These are phyloP conservation scores for Netelia inedita DNA, from an alignment of 2,888 invertebrate species.

Conservation along the genomic window DNA sequence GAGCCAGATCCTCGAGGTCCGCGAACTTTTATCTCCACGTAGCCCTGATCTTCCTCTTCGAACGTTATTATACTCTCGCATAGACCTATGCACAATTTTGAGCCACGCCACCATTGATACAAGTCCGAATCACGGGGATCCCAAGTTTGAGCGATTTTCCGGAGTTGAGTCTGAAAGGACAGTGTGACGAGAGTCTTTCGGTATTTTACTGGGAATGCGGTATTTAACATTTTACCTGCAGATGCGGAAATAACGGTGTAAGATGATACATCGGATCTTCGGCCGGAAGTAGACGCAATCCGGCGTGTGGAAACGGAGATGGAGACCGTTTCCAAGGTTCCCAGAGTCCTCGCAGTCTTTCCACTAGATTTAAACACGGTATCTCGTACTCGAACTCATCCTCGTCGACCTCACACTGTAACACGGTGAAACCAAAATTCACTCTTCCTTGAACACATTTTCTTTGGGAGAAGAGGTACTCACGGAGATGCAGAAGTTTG, in stretches of 20 bases:
- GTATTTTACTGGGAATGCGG: background rate
- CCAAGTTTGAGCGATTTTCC: constrained; percentile 87
- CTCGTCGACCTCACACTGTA: constrained; percentile 89
- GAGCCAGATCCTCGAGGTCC: constrained; percentile 87
- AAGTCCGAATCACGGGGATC: constrained; percentile 88
- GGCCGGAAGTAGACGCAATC: constrained; percentile 87
- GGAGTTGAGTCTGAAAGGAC: constrained; percentile 86
- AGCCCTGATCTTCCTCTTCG: constrained; percentile 86
- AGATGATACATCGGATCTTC: constrained; percentile 88
- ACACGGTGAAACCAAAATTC: too few relatives aligned
- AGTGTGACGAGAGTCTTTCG: constrained; percentile 33
- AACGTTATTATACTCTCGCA: constrained; percentile 90
- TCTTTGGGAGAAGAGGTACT: constrained; percentile 42
- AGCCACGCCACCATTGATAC: constrained; percentile 91
- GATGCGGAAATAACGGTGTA: constrained; percentile 89
- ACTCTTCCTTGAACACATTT: too few relatives aligned
- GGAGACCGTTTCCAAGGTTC: constrained; percentile 87
- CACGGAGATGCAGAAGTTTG: constrained; percentile 89
- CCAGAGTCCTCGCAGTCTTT: constrained; percentile 90
- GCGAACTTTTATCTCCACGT: constrained; percentile 89
- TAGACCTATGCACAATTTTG: constrained; percentile 89
- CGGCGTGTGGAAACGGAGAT: constrained; percentile 87
- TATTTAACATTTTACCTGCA: constrained; percentile 85
- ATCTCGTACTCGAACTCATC: constrained; percentile 91
- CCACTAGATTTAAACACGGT: constrained; percentile 89